A percentile compares a stretch with the other conserved stretches of the same genome.
Conservation (phyloP, 2,797 vertebrate genomes). For the Gastrophryne carolinensis region DNA sequence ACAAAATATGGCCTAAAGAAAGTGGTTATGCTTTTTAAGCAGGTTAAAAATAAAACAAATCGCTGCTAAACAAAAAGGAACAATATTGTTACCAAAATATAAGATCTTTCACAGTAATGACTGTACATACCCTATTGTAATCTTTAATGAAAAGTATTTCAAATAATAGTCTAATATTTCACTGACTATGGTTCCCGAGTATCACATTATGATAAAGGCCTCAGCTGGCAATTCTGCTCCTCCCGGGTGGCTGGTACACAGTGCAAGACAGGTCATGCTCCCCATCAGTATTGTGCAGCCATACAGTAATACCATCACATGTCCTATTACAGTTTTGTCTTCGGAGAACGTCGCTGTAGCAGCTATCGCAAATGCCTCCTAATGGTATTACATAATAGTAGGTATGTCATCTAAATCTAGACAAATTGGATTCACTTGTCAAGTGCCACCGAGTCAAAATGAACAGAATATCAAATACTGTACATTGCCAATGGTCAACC, state of each 20-base stretch:
- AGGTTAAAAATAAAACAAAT: no score
- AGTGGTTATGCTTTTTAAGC: no score
- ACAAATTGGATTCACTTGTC: conserved; percentile 66
- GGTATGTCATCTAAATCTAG: conserved; percentile 65
- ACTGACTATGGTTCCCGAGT: neutral
- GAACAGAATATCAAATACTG: conserved; percentile 54
- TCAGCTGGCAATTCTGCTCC: conserved; percentile 47
- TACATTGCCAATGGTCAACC: conserved; percentile 59
- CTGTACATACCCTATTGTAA: no score
- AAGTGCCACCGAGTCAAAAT: conserved; percentile 64
- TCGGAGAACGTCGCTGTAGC: conserved; percentile 57
- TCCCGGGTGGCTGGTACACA: conserved; percentile 54
- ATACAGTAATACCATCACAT: conserved; percentile 55
- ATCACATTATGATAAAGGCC: conserved; percentile 1
- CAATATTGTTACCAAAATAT: no score
- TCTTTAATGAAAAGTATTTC: no score
- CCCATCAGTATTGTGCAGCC: conserved; percentile 59
- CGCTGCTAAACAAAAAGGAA: no score
- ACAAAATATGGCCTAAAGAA: no score
- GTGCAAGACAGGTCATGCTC: conserved; percentile 57
- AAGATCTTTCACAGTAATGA: no score
- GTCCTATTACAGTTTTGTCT: conserved; percentile 56
- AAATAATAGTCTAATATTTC: neutral
- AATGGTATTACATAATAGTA: conserved; percentile 67
- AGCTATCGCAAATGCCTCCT: conserved; percentile 60